A percentile compares a stretch with the other conserved stretches of the same genome.
Conservation (phyloP, 2,113 vertebrate genomes). For the Peromyscus polionotus region DNA sequence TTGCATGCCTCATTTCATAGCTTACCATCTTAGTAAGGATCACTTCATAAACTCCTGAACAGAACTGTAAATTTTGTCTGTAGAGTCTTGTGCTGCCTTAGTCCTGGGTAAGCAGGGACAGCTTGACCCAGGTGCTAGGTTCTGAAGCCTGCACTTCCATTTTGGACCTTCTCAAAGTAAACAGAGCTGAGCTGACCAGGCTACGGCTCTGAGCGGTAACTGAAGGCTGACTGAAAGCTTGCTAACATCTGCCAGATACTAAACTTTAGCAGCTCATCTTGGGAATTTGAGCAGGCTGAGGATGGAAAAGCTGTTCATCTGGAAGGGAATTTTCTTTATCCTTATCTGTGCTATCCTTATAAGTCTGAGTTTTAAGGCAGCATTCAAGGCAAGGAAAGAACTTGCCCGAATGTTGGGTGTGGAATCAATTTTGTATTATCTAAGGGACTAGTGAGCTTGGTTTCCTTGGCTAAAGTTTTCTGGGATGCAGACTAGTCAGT, state of each 20-base stretch:
- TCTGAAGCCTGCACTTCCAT: neutral
- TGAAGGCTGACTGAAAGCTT: neutral
- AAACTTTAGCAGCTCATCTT: conserved; percentile 13
- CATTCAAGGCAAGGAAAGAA: neutral
- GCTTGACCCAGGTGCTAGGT: fast-evolving
- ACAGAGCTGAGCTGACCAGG: neutral
- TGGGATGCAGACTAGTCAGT: neutral
- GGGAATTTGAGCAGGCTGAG: neutral
- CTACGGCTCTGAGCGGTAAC: neutral
- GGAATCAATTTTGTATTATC: neutral
- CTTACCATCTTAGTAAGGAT: conserved; percentile 8
- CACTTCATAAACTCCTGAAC: neutral
- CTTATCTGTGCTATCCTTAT: neutral
- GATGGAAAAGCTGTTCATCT: neutral
- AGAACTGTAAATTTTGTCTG: neutral
- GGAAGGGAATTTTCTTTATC: neutral
- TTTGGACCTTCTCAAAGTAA: neutral
- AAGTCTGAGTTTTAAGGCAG: neutral
- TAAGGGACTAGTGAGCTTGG: neutral
- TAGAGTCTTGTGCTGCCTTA: neutral
- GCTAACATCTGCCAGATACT: neutral
- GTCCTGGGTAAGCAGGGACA: neutral
- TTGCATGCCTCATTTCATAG: neutral
- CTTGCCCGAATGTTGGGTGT: neutral
- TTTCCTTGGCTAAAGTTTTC: neutral